phyloP scores from a whole-genome alignment of 2,113 vertebrate species.

The Jacana jacana region DNA sequence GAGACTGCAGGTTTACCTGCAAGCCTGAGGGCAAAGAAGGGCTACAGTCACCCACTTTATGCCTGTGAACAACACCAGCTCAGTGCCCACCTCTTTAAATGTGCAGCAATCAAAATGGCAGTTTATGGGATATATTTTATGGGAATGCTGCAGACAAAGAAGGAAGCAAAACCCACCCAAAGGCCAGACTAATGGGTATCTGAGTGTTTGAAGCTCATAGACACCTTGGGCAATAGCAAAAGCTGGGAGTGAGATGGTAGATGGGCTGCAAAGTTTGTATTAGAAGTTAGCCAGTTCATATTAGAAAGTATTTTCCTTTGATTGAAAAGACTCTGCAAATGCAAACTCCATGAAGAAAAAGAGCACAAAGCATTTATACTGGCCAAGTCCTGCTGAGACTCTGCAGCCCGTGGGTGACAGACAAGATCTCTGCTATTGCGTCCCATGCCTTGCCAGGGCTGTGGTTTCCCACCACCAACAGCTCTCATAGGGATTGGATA shows the following conservation, averaged over 20 bases:
- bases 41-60: not conserved
- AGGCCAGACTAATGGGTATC: not conserved
- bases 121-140: not conserved
- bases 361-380: fast-evolving
- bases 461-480: not conserved
- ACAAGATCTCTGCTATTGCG: not conserved
- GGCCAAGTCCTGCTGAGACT: not conserved
- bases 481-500: not conserved
- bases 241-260: not conserved
- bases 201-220: not conserved
- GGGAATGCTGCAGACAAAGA: not conserved
- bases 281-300: too few relatives aligned
- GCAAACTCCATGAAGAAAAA: not conserved
- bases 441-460: not conserved
- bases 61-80: not conserved
- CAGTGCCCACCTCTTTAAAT: not conserved
- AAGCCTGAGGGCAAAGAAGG: not conserved
- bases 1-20: not conserved
- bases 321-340: not conserved
- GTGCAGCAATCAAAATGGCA: not conserved
- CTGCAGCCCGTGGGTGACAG: not conserved
- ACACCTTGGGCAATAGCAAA: not conserved
- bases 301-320: not conserved
- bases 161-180: not conserved
- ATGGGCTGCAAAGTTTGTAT: not conserved